Conservation (phyloP, 2,113 vertebrate species). For the Nothoprocta perdicaria region DNA sequence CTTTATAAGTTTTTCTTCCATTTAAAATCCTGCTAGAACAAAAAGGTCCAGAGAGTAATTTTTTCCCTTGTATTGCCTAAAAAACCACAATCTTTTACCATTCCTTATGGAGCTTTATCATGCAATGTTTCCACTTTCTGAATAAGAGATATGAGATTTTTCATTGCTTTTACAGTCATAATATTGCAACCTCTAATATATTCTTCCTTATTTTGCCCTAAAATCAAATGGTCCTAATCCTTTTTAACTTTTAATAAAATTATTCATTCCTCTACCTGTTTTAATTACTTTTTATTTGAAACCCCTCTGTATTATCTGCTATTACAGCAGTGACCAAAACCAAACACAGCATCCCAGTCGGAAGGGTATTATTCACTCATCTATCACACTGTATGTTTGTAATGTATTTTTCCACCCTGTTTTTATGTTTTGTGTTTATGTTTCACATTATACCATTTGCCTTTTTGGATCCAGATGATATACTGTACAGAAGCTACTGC, state of each 20-base stretch:
- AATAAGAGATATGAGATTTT: slow-evolving; percentile 33
- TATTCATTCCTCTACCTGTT: slow-evolving; percentile 21
- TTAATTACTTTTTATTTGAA: slow-evolving; percentile 51
- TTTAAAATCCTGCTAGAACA: slow-evolving; percentile 30
- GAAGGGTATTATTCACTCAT: slow-evolving; percentile 21
- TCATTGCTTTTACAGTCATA: slow-evolving; percentile 16
- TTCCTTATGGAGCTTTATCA: slow-evolving; percentile 3
- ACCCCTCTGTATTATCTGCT: not conserved
- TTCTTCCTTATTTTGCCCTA: slow-evolving; percentile 35
- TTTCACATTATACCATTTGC: not conserved
- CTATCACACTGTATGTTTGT: slow-evolving; percentile 6
- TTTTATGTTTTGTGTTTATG: not conserved
- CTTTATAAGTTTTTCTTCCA: not conserved
- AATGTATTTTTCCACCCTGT: not conserved
- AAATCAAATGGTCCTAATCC: slow-evolving; percentile 34
- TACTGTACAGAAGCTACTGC: not conserved
- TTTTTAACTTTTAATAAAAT: slow-evolving; percentile 36
- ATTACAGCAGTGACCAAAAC: slow-evolving; percentile 18
- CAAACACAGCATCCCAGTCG: not conserved
- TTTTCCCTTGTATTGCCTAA: not conserved
- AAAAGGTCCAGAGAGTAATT: not conserved
- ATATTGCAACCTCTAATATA: slow-evolving; percentile 6
- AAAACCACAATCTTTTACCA: not conserved
- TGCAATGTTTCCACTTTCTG: not conserved
- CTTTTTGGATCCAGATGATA: not conserved